phyloP scores from a whole-genome alignment of 2,797 vertebrate species.

The Orestias chungarensis region DNA sequence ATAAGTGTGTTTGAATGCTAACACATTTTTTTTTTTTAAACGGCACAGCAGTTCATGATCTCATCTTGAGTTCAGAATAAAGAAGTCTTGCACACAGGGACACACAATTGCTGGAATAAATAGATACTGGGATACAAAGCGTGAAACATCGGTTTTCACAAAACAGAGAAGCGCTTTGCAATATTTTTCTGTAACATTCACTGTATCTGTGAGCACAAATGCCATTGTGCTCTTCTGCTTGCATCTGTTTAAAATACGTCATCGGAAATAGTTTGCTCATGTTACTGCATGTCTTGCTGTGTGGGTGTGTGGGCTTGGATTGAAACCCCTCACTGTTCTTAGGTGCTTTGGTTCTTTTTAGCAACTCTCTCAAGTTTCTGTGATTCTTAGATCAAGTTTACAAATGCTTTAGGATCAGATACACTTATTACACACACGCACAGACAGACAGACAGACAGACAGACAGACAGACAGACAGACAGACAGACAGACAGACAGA shows the following conservation, averaged over 20 bases:
- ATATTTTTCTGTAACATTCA: not conserved
- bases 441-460: not conserved
- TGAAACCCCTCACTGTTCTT: constrained; percentile 29
- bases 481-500: not conserved
- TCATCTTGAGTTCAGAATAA: not conserved
- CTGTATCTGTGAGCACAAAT: not conserved
- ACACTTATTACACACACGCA: not conserved
- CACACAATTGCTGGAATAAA: not conserved
- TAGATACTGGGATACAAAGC: not conserved
- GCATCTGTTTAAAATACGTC: not conserved
- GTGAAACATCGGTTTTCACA: not conserved
- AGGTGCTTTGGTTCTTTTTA: constrained; percentile 8
- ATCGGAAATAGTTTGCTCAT: not conserved
- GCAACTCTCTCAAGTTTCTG: constrained; percentile 11
- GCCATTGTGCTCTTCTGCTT: not conserved
- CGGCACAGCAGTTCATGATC: too few relatives aligned
- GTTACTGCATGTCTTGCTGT: not conserved
- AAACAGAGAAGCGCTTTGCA: not conserved
- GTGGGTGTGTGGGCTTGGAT: not conserved
- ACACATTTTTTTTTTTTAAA: not conserved
- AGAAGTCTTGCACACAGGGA: not conserved
- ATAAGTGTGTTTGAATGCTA: not conserved
- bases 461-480: too few relatives aligned
- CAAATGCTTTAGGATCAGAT: constrained; percentile 13
- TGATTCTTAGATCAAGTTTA: not conserved